phyloP scores from a whole-genome alignment of 2,888 invertebrate genomes.

The Eupithecia vulgata region DNA sequence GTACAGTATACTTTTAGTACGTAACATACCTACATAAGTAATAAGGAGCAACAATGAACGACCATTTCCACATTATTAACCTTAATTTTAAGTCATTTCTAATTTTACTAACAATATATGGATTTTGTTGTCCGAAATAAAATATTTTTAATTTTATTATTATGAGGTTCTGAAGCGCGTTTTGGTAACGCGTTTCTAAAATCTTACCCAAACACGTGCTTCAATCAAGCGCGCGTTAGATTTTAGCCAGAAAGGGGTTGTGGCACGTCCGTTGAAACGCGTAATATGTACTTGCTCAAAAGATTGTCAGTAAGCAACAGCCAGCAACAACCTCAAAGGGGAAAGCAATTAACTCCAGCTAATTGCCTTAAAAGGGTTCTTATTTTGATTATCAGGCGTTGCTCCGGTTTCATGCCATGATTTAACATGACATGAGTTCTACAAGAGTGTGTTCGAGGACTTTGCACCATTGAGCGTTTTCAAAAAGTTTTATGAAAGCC shows the following conservation, averaged over 20 bases:
- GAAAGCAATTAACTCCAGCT: slow-evolving; percentile 51
- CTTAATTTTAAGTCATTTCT: no score
- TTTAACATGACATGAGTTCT: no score
- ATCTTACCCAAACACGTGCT: not conserved
- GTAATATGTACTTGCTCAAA: not conserved
- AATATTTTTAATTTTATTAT: no score
- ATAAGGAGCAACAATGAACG: not conserved
- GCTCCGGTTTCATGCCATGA: slow-evolving; percentile 6
- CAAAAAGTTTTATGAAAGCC: no score
- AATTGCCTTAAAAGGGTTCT: slow-evolving; percentile 53
- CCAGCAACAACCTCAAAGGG: slow-evolving; percentile 41
- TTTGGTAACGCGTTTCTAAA: not conserved
- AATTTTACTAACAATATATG: no score
- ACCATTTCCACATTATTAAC: no score
- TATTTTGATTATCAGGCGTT: slow-evolving; percentile 57
- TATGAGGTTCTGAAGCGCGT: not conserved
- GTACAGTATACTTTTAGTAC: no score
- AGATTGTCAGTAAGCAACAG: not conserved
- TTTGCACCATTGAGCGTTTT: no score
- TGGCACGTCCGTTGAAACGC: not conserved
- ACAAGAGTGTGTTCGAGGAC: no score
- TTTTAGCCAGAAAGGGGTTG: not conserved
- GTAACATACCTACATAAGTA: not conserved
- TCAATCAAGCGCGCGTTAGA: not conserved
- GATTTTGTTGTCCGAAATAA: no score